These are phyloP conservation scores for Drosophila setosimentum DNA, from an alignment of 2,888 invertebrate species.

Conservation along the genomic window DNA sequence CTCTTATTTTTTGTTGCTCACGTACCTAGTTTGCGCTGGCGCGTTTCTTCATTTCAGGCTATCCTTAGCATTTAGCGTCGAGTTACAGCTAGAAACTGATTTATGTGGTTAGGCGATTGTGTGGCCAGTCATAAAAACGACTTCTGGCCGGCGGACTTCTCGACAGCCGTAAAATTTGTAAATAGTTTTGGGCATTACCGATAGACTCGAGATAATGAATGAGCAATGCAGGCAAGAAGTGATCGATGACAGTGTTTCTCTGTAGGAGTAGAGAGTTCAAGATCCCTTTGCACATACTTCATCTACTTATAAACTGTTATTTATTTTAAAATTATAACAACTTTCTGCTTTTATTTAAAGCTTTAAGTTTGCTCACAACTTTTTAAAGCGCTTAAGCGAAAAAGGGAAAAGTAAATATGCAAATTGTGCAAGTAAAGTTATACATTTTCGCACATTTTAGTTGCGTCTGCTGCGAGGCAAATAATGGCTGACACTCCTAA, in stretches of 20 bases:
- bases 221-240: slow-evolving; percentile 21
- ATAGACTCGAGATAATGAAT: slow-evolving; percentile 54
- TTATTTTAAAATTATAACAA: neutral
- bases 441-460: slow-evolving; percentile 43
- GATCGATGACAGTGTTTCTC: slow-evolving; percentile 1
- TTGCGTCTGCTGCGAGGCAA: slow-evolving; percentile 26
- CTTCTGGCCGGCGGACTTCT: slow-evolving; percentile 14
- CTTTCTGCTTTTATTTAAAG: neutral
- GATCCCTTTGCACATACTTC: neutral
- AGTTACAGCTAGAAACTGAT: slow-evolving; percentile 71
- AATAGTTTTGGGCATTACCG: slow-evolving; percentile 71
- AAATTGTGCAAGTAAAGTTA: slow-evolving; percentile 23
- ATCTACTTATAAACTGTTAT: neutral
- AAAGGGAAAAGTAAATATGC: slow-evolving; percentile 8
- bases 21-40: slow-evolving; percentile 51
- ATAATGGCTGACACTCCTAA: slow-evolving; percentile 18
- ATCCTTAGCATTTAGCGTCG: slow-evolving; percentile 65
- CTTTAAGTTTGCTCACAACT: slow-evolving; percentile 6
- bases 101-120: slow-evolving; percentile 67
- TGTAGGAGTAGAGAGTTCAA: too few species aligned
- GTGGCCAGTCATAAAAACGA: slow-evolving; percentile 57
- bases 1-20: slow-evolving; percentile 29
- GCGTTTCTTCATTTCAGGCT: slow-evolving; percentile 28
- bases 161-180: slow-evolving; percentile 69
- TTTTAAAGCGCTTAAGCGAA: neutral